A percentile compares a stretch with the other conserved stretches of the same genome.
Conservation (phyloP, 2,113 vertebrate genomes). For the Melanerpes formicivorus region DNA sequence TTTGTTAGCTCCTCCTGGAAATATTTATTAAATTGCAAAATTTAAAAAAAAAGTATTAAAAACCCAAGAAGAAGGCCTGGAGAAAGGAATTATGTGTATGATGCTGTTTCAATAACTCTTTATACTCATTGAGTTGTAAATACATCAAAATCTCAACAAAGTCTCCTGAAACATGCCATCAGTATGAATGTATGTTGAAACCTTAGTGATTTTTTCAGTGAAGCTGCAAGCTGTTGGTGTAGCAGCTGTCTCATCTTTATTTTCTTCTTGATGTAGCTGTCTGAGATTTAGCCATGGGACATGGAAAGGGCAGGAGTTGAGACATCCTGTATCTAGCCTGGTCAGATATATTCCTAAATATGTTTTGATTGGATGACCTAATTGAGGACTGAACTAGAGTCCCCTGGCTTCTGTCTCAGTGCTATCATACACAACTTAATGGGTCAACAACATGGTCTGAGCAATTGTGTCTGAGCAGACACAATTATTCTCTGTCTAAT, state of each 20-base stretch:
- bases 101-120: not conserved
- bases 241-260: not conserved
- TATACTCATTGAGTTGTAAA: not conserved
- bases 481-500: slow-evolving; percentile 57
- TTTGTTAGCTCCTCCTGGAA: not conserved
- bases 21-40: not conserved
- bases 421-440: slow-evolving; percentile 26
- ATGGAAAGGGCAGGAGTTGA: slow-evolving; percentile 21
- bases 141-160: not conserved
- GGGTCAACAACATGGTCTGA: slow-evolving; percentile 46
- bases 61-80: too few relatives aligned
- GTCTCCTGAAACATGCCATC: not conserved
- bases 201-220: not conserved
- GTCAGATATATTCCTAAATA: slow-evolving; percentile 40
- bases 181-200: not conserved
- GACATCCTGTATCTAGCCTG: not conserved
- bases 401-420: slow-evolving; percentile 32
- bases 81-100: not conserved
- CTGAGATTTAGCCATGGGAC: not conserved
- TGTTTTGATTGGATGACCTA: slow-evolving; percentile 53
- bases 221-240: not conserved
- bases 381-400: slow-evolving; percentile 47
- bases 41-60: too few relatives aligned
- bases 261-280: not conserved
- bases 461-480: slow-evolving; percentile 11